Conservation (phyloP, 2,113 vertebrate genomes). For the Anser brachyrhynchus region DNA sequence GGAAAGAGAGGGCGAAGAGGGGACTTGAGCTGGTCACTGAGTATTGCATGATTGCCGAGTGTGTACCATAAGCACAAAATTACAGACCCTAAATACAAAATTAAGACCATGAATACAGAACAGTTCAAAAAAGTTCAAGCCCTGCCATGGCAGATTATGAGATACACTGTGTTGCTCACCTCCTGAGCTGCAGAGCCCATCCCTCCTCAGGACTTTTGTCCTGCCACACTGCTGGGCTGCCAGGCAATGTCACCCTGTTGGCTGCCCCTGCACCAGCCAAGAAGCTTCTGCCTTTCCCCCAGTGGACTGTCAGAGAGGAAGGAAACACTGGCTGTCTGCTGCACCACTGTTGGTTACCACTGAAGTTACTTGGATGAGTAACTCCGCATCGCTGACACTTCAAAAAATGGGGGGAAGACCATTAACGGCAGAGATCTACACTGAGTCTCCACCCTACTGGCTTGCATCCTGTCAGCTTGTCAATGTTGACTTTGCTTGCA, state of each 20-base stretch:
- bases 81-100: neutral
- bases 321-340: neutral
- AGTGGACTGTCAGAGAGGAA: neutral
- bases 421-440: neutral
- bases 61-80: neutral
- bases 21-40: neutral
- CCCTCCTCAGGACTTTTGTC: neutral
- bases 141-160: neutral
- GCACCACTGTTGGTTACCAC: neutral
- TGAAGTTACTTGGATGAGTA: neutral
- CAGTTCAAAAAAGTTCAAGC: neutral
- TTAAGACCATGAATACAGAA: neutral
- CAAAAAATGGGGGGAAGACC: neutral
- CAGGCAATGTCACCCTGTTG: fast-evolving
- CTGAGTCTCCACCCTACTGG: neutral
- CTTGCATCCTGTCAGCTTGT: neutral
- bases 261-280: neutral
- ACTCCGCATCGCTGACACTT: neutral
- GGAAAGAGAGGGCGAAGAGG: neutral
- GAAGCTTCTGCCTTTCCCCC: neutral
- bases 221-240: fast-evolving
- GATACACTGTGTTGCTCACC: neutral
- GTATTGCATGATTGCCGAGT: neutral
- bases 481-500: neutral
- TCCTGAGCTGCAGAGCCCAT: neutral